Conservation (phyloP, 2,113 vertebrate species). For the Electrona antarctica region DNA sequence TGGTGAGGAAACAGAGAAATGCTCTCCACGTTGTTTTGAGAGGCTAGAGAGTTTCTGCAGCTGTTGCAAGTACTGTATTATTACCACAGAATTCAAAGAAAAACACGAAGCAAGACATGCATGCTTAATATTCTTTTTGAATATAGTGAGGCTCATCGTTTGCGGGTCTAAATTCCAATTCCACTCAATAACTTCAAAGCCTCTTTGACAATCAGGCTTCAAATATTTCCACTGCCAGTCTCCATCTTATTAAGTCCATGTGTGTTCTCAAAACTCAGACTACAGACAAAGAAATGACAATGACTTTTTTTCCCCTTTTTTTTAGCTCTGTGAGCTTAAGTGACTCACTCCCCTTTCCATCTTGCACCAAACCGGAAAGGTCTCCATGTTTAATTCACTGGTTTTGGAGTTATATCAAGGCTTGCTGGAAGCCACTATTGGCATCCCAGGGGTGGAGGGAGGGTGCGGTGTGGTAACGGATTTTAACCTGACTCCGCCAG, state of each 20-base stretch:
- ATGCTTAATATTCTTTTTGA: slow-evolving; percentile 1
- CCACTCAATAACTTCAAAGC: slow-evolving; percentile 1
- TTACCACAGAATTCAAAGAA: slow-evolving; percentile 31
- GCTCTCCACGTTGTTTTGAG: slow-evolving; percentile 13
- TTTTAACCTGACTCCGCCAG: no score
- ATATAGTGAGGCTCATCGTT: neutral
- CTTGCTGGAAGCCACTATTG: slow-evolving; percentile 43
- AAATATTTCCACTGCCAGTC: slow-evolving; percentile 3
- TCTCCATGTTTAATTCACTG: slow-evolving; percentile 60
- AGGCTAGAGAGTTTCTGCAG: neutral
- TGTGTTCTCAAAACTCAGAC: neutral
- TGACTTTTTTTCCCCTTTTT: no score
- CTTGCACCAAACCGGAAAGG: slow-evolving; percentile 32
- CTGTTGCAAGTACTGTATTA: slow-evolving; percentile 19
- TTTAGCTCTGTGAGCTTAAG: no score
- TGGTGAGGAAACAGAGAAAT: slow-evolving; percentile 37
- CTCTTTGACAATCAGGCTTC: neutral
- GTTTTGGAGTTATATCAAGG: slow-evolving; percentile 46
- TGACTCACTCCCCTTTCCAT: no score
- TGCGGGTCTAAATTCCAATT: slow-evolving; percentile 17
- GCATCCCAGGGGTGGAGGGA: slow-evolving; percentile 44
- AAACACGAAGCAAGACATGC: slow-evolving; percentile 1
- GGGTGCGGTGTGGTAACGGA: slow-evolving; percentile 61
- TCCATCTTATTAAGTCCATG: neutral
- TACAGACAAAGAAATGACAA: slow-evolving; percentile 6